Base-by-base conservation (phyloP, 2,888 invertebrate species). In the Nomada flava region DNA sequence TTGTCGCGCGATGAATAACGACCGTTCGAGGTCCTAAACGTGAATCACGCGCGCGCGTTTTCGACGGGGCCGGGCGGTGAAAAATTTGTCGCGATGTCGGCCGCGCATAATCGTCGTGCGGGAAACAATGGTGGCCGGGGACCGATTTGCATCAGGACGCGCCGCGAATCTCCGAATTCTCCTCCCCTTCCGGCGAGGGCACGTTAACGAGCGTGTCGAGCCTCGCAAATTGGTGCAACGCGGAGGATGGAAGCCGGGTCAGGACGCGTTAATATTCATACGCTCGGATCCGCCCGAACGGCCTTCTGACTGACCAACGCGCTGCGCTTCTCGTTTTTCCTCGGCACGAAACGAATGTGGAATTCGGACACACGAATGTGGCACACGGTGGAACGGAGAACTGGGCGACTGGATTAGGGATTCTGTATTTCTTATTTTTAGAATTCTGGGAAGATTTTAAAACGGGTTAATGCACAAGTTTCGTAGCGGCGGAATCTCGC, bases 101-200 rank as follows among this genome's bases (percentile, higher is more conserved):
- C 52, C 84, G 84, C 74, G 86, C 77, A 88, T 86, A 88, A 86
- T 88, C 67, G 62, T 53, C 72, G n/a, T 47, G 57, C 60, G 79
- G 78, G 68, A 88, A 87, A 90, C 91, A 91, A 91, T 91, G 85
- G 77, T 67, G 57, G 79, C 57, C 75, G 2, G 7, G 65, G 57
- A 10, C 13, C 53, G 42, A 85, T 92, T 92, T 91, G 90, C 91
- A 92, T 91, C 79, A 89, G 85, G 89, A 76, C 76, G 76, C 85
- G 86, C 74, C 86, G 84, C 79, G 84, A 84, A 76, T 87, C 87
- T 80, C 83, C 86, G 83, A 79, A 83, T 77, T 78, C 71, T 44
- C 65, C 76, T 64, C 63, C 59, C 59, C 29, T 70, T 64, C 60
- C 76, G 36, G 62, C 63, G 44, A 20, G 44, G 50, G 44, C 67